Evolutionary conservation across 1,140 invertebrate genomes (phyloP).

Genomic region (Macrobrachium rosenbergii): DNA sequence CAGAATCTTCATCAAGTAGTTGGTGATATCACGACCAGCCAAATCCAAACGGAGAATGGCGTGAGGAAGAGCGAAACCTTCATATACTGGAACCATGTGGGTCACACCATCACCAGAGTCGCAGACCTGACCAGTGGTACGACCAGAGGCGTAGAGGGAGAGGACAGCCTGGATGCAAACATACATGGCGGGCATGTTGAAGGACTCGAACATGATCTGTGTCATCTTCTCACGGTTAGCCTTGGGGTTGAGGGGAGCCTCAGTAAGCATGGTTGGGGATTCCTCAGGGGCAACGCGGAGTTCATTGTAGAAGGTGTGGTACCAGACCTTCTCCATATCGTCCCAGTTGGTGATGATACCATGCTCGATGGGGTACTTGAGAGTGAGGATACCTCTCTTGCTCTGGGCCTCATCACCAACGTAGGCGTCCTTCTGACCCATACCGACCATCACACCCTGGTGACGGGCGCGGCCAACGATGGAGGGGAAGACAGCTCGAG

Average conservation of each 20-base stretch:
- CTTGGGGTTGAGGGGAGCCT: conserved; percentile 90
- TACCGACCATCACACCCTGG: conserved; percentile 88
- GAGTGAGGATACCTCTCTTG: conserved; percentile 90
- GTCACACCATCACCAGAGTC: conserved; percentile 21
- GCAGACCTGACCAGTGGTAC: conserved; percentile 1
- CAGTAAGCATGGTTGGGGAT: conserved; percentile 89
- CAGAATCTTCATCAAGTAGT: conserved; percentile 35
- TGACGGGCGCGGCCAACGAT: conserved; percentile 77
- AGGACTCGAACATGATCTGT: conserved; percentile 88
- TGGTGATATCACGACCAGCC: conserved; percentile 35
- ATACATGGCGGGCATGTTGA: conserved; percentile 58
- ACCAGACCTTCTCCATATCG: conserved; percentile 97
- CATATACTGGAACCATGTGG: conserved; percentile 8
- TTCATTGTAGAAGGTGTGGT: conserved; percentile 96
- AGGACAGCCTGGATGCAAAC: conserved; percentile 10
- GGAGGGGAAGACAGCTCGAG: conserved; percentile 78
- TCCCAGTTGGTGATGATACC: conserved; percentile 97
- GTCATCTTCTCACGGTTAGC: conserved; percentile 91
- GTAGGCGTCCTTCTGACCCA: conserved; percentile 92
- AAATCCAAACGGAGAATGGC: conserved; percentile 24
- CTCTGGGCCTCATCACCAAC: conserved; percentile 94
- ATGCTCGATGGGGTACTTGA: conserved; percentile 95
- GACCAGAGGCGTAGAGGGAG: conserved; percentile 6
- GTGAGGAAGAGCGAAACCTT: conserved; percentile 21
- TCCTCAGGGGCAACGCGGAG: conserved; percentile 95